Evolutionary conservation across 2,113 vertebrate genomes (phyloP), one percentile per base, ranked within the genome.

Genomic region (Ammodramus savannarum): DNA sequence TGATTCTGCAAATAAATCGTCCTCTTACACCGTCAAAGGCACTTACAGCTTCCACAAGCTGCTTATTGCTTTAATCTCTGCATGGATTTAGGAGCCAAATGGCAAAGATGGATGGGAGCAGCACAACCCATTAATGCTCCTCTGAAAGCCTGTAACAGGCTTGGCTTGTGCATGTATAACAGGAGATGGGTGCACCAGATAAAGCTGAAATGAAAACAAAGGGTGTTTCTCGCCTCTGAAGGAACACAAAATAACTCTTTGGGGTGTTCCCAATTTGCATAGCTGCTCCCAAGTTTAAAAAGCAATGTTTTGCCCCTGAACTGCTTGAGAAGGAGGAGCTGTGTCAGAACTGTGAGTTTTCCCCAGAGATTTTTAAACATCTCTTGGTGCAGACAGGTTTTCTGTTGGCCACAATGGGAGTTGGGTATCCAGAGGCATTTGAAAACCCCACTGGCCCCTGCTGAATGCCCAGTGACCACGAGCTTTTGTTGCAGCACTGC

Each of bases 11-110:
- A 54, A 83, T 74, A 69, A 82, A 71, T 43, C 0, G 0, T 62
- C 74, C 93, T 69, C 54, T 72, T 67, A 62, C 67, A 43, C 16
- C 9, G 0, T 79, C 81, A 68, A 32, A 76, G 67, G 79, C 79
- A 38, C 77, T 81, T 82, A 43, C 0, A 62, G 91, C 91, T 46
- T 14, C 71, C 81, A 7, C 78, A 94, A 96, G 90, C 96, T 80
- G 87, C 89, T 91, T 96, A 96, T 16, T 32, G 85, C 85, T 90
- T 73, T 96, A 91, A 96, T 93, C 89, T 83, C 66, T 32, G 77
- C 41, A 8, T 2, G 1, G 87, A 94, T 96, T 96, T 95, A 87
- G 87, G 65, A 87, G 74, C 49, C 87, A 73, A 93, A 82, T 29
- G 68, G 89, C 59, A 36, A 18, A 51, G 87, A 43, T 34, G 77